Conservation (phyloP, 2,113 vertebrate genomes). For the Galemys pyrenaicus region DNA sequence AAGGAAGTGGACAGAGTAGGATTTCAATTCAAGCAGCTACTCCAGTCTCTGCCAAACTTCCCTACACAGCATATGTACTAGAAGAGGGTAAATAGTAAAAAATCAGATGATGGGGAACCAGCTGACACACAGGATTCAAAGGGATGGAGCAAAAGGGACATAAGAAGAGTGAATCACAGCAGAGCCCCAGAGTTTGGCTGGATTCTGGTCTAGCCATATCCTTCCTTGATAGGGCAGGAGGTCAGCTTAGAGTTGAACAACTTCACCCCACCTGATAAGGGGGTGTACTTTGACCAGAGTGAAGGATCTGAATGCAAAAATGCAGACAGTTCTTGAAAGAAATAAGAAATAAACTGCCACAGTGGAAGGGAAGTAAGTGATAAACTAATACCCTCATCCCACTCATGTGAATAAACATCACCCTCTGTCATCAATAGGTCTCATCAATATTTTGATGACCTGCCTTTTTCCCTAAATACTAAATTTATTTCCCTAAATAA, state of each 20-base stretch:
- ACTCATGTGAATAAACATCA: neutral
- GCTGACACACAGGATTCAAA: neutral
- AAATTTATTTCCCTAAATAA: too few species aligned
- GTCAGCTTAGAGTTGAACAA: neutral
- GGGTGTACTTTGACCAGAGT: neutral
- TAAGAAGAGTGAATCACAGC: neutral
- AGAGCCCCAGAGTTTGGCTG: neutral
- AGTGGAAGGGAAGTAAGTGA: neutral
- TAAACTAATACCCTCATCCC: neutral
- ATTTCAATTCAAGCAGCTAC: neutral
- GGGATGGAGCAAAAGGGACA: neutral
- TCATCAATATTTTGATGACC: neutral
- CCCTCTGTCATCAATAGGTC: neutral
- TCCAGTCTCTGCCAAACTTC: neutral
- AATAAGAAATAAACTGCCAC: neutral
- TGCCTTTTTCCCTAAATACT: neutral
- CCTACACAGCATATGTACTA: too few species aligned
- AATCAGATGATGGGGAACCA: neutral
- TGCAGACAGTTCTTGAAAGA: neutral
- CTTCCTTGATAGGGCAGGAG: neutral
- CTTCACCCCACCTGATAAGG: neutral
- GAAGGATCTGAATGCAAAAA: neutral
- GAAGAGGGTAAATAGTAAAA: neutral
- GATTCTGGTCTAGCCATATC: neutral
- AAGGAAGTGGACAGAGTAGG: neutral